phyloP scores from a whole-genome alignment of 2,797 vertebrate species.

The Antrozous pallidus region DNA sequence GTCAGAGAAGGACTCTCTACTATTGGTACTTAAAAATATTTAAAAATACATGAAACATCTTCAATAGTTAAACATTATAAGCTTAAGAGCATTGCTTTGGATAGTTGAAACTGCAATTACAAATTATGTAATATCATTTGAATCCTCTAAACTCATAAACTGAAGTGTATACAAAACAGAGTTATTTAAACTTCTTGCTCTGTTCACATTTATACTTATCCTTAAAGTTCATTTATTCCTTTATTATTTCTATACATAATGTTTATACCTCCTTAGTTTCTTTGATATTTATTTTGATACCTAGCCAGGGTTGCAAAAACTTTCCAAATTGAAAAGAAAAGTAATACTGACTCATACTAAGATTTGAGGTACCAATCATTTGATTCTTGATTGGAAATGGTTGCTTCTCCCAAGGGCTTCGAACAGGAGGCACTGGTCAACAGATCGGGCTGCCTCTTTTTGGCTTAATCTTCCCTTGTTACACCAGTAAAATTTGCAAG shows the following conservation, averaged over 20 bases:
- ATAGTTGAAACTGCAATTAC: neutral
- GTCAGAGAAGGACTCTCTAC: neutral
- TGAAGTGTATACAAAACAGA: neutral
- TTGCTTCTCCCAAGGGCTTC: neutral
- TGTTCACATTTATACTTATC: neutral
- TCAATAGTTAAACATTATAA: neutral
- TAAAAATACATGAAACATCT: neutral
- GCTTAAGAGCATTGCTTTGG: neutral
- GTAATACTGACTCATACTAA: neutral
- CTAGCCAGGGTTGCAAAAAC: neutral
- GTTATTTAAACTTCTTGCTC: neutral
- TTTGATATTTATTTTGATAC: slow-evolving; percentile 28
- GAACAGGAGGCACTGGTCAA: neutral
- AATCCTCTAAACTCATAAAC: slow-evolving; percentile 4
- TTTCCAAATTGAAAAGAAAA: slow-evolving; percentile 36
- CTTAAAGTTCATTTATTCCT: neutral
- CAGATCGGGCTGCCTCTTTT: neutral
- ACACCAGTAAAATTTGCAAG: neutral
- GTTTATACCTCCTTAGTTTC: neutral
- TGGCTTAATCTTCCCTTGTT: neutral
- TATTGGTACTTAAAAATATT: neutral
- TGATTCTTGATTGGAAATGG: neutral
- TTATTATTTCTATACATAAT: neutral
- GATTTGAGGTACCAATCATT: neutral
- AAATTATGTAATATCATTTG: neutral